phyloP scores from a whole-genome alignment of 2,888 invertebrate genomes.

The Diogma glabrata region DNA sequence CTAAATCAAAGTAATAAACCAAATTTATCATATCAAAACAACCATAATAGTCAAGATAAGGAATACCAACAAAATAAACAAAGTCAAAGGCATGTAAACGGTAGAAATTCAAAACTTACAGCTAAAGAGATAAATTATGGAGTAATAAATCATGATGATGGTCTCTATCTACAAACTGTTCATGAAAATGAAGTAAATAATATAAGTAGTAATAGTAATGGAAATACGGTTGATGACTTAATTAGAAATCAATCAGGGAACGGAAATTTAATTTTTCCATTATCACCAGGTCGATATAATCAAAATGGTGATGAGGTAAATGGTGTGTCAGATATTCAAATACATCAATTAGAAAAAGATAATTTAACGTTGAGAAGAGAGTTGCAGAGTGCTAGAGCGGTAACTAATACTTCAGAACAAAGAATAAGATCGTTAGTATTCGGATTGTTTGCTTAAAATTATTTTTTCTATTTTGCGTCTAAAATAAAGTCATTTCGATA shows the following conservation, averaged over 20 bases:
- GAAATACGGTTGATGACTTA: constrained; percentile 10
- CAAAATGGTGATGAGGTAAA: not conserved
- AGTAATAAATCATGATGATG: constrained; percentile 29
- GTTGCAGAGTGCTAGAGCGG: constrained; percentile 32
- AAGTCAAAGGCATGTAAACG: too few species aligned
- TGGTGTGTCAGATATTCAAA: constrained; percentile 13
- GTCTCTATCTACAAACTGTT: constrained; percentile 19
- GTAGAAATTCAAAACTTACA: too few species aligned
- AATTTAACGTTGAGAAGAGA: constrained; percentile 31
- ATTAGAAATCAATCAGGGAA: too few species aligned
- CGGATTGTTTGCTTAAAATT: too few species aligned
- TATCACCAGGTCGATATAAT: too few species aligned
- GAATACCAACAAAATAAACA: too few species aligned
- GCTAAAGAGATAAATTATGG: constrained; percentile 32
- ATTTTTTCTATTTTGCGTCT: too few species aligned
- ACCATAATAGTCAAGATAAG: too few species aligned
- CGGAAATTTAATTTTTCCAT: too few species aligned
- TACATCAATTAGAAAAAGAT: constrained; percentile 21
- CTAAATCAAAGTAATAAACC: constrained; percentile 9
- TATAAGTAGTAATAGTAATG: constrained; percentile 12
- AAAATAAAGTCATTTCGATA: too few species aligned
- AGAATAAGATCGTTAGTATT: too few species aligned
- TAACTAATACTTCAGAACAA: constrained; percentile 35
- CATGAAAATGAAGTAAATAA: constrained; percentile 25
- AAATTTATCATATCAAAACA: not conserved